A percentile compares a stretch with the other conserved stretches of the same genome.
Conservation (phyloP, 2,797 vertebrate genomes). For the Varecia variegata region DNA sequence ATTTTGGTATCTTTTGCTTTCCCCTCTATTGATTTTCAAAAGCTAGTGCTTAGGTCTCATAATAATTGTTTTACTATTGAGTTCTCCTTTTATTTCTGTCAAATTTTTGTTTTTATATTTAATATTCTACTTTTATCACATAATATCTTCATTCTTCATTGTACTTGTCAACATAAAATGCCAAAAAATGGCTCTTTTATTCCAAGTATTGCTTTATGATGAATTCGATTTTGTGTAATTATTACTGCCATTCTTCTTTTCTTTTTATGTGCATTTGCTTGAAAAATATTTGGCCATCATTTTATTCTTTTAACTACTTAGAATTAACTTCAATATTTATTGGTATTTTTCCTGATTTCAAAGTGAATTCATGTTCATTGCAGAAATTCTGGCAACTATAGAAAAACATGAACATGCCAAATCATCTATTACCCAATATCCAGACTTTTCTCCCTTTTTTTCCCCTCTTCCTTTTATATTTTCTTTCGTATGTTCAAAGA, state of each 20-base stretch:
- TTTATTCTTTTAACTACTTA: constrained; percentile 26
- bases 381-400: constrained; percentile 17
- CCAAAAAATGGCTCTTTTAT: neutral
- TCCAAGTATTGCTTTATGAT: neutral
- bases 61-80: neutral
- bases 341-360: constrained; percentile 52
- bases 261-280: neutral
- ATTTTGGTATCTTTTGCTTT: neutral
- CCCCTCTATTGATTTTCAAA: neutral
- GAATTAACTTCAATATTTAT: constrained; percentile 1
- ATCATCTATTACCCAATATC: neutral
- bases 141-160: neutral
- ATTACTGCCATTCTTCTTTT: constrained; percentile 10
- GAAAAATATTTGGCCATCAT: constrained; percentile 3
- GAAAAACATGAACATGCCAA: neutral
- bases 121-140: neutral
- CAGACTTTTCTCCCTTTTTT: neutral
- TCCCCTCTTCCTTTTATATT: neutral
- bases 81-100: neutral
- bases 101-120: neutral
- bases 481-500: constrained; percentile 33
- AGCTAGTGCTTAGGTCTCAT: neutral
- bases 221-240: constrained; percentile 5
- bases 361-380: neutral
- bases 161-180: neutral